Evolutionary conservation across 2,113 vertebrate genomes (phyloP).

Genomic region (Paracyprichromis sp.): DNA sequence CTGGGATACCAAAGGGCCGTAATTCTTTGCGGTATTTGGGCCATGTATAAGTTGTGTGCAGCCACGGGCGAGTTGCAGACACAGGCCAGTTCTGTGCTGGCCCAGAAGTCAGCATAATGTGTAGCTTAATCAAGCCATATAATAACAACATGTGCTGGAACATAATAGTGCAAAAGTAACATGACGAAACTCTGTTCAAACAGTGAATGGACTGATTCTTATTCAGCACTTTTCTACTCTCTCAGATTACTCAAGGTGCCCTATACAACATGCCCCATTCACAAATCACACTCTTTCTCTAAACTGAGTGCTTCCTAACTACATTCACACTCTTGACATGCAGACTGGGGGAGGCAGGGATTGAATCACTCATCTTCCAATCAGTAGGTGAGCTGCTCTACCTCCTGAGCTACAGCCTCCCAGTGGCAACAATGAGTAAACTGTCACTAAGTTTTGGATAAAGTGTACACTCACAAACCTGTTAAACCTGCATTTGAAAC

Average conservation of each 20-base stretch:
- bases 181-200: accelerated
- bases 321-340: background rate
- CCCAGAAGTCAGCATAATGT: background rate
- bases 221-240: background rate
- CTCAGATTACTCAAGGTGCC: background rate
- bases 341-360: background rate
- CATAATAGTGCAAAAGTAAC: background rate
- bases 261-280: background rate
- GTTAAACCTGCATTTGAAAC: background rate
- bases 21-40: background rate
- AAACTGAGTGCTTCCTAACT: background rate
- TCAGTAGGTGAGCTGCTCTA: background rate
- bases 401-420: background rate
- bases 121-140: background rate
- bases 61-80: background rate
- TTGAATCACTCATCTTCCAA: background rate
- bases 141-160: background rate
- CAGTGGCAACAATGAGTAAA: background rate
- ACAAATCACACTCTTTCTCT: background rate
- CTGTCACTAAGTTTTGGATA: background rate
- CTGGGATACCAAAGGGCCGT: background rate
- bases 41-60: background rate
- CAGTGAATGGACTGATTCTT: background rate
- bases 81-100: background rate
- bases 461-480: background rate